A percentile compares a stretch with the other conserved stretches of the same genome.
Conservation (phyloP, 2,113 vertebrate species). For the Okapia johnstoni region DNA sequence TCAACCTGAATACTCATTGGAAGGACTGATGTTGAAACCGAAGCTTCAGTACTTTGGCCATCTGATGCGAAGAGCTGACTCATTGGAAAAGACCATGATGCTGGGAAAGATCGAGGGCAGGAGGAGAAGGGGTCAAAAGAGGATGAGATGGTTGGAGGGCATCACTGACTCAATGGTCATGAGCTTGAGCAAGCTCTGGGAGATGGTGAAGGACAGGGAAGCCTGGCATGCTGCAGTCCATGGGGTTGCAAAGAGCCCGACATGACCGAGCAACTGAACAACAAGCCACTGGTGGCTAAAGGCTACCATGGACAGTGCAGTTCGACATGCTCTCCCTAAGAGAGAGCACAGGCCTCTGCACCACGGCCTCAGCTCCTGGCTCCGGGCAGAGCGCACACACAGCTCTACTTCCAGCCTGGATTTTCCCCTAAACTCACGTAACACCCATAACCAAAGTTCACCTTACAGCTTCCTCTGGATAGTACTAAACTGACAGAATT, state of each 20-base stretch:
- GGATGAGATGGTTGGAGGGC: neutral
- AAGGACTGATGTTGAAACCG: neutral
- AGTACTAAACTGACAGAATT: neutral
- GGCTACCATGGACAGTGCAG: neutral
- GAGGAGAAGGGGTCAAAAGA: neutral
- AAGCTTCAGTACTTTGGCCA: neutral
- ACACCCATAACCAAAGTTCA: neutral
- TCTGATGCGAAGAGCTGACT: too few relatives aligned
- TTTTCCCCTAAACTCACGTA: neutral
- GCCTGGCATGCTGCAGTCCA: neutral
- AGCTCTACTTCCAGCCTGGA: neutral
- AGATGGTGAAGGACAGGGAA: neutral
- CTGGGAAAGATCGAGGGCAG: neutral
- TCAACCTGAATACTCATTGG: neutral
- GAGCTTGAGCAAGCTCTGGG: neutral
- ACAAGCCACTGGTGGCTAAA: neutral
- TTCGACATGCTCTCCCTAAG: neutral
- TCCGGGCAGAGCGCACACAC: neutral
- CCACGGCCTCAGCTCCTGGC: neutral
- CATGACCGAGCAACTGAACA: neutral
- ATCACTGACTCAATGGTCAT: neutral
- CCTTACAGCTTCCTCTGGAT: neutral
- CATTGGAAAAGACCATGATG: neutral
- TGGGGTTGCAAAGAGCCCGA: neutral
- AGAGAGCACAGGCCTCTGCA: accelerated